These are phyloP conservation scores for Oryzias celebensis DNA, from an alignment of 2,113 vertebrate species.

Conservation along the genomic window DNA sequence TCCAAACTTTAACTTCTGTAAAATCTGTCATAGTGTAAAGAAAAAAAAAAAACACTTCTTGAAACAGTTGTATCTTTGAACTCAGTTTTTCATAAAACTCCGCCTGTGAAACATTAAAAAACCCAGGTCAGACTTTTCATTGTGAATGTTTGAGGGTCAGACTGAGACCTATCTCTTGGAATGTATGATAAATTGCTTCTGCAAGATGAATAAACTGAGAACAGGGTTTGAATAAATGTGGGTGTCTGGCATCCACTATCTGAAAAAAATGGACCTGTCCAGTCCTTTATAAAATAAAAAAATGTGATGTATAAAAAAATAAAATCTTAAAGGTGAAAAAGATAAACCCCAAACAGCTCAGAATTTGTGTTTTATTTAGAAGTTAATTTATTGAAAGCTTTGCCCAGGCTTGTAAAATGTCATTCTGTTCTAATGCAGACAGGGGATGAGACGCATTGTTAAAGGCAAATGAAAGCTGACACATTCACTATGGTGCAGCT, in stretches of 20 bases:
- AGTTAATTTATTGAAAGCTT: slow-evolving; percentile 44
- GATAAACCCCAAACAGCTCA: neutral
- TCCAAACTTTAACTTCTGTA: neutral
- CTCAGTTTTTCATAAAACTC: slow-evolving; percentile 52
- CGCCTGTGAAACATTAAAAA: slow-evolving; percentile 11
- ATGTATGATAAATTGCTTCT: slow-evolving; percentile 49
- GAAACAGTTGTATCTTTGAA: slow-evolving; percentile 47
- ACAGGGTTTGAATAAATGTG: slow-evolving; percentile 43
- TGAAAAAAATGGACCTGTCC: slow-evolving; percentile 40
- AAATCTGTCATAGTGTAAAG: too few relatives aligned
- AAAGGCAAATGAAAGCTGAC: slow-evolving; percentile 11
- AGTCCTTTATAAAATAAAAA: slow-evolving; percentile 21
- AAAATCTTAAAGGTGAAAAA: neutral
- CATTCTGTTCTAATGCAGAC: slow-evolving; percentile 4
- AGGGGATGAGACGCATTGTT: slow-evolving; percentile 3
- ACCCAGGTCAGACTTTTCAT: slow-evolving; percentile 47
- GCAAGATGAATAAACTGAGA: slow-evolving; percentile 37
- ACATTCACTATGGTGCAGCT: slow-evolving; percentile 6
- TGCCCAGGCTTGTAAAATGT: slow-evolving; percentile 20
- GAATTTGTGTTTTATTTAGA: slow-evolving; percentile 15
- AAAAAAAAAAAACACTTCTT: neutral
- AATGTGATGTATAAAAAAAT: neutral
- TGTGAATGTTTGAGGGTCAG: slow-evolving; percentile 39
- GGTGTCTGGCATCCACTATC: slow-evolving; percentile 13
- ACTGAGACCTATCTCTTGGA: slow-evolving; percentile 46